Base-by-base conservation (phyloP, 2,888 invertebrate genomes). In the Lepidonotus clava region DNA sequence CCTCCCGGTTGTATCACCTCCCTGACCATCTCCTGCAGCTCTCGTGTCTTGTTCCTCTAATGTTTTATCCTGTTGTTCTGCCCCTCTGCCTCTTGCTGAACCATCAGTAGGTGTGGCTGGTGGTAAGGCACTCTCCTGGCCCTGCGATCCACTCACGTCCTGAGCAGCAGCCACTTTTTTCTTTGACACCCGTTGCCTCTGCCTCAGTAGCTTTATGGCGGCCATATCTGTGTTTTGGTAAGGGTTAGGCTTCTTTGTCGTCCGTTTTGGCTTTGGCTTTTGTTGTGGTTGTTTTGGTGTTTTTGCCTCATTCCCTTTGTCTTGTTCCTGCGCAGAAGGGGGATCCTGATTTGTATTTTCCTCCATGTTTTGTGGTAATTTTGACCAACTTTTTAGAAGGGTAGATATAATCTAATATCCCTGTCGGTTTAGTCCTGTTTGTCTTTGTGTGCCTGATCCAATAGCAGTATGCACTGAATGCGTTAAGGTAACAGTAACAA, bases 191-290 rank as follows among this genome's bases (percentile, higher is more conserved):
- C 41, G 2, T 28, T 41, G 41, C 24, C 51, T 41, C 32, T 41
- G 41, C 18, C 46, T 2, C 6, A 80, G 80, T 28, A 51, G 8
- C 28, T 46, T 80, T 21, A 80, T 80, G 80, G 80, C 80, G 8
- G 41, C 80, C 6, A 80, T 41, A 4, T 80, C 46, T 1, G 80
- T 80, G 80, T 80, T 46, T 32, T 28, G 28, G 28, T 80, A 80
- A 28, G 80, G 80, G 28, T 80, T 80, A 1, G 24, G 80, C n/a
- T 11, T 34, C 38, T 71, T 71, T 34, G n/a, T n/a, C n/a, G n/a
- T 61, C 24, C 0, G 61, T 11, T 28, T 61, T 61, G 28, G 24
- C 28, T 61, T 24, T 61, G 1, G 28, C 4, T 28, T 24, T 61
- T 32, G 24, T 61, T 61, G 24, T 61, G 28, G 28, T 28, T 2